Evolutionary conservation across 2,888 invertebrate genomes (phyloP).

Genomic region (Thereva nobilitata): DNA sequence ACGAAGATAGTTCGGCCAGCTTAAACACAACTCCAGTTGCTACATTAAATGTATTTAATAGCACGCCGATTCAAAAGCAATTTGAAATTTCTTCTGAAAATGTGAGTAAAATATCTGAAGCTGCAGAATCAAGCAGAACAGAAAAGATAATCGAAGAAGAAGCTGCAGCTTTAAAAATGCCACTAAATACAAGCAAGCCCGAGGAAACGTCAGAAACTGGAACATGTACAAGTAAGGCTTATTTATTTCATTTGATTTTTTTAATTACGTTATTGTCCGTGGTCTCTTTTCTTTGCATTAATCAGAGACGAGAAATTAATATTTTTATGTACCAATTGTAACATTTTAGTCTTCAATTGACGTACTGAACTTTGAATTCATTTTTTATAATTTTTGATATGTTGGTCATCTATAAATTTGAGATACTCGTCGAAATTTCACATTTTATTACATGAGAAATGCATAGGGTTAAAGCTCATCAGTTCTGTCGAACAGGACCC

Average conservation of each 20-base stretch:
- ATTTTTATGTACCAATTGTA: no score
- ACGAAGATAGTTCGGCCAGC: slow-evolving; percentile 41
- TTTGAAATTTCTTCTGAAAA: slow-evolving; percentile 45
- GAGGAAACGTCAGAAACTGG: slow-evolving; percentile 37
- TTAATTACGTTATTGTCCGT: background rate
- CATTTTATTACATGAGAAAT: no score
- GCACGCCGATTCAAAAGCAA: slow-evolving; percentile 43
- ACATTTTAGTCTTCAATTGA: no score
- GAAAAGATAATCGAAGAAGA: slow-evolving; percentile 23
- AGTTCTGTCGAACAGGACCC: no score
- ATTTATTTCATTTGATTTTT: background rate
- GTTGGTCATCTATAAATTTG: no score
- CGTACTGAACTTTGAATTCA: no score
- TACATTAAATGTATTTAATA: slow-evolving; percentile 44
- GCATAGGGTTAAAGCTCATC: no score
- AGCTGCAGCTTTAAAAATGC: background rate
- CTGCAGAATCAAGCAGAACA: slow-evolving; percentile 30
- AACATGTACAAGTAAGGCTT: slow-evolving; percentile 40
- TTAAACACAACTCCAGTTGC: slow-evolving; percentile 41
- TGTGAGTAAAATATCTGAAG: slow-evolving; percentile 44
- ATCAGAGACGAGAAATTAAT: background rate
- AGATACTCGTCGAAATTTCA: no score
- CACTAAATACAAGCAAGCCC: background rate
- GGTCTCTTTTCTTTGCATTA: background rate
- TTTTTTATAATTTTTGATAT: no score